phyloP scores from a whole-genome alignment of 2,797 vertebrate species.

The Furcifer pardalis region DNA sequence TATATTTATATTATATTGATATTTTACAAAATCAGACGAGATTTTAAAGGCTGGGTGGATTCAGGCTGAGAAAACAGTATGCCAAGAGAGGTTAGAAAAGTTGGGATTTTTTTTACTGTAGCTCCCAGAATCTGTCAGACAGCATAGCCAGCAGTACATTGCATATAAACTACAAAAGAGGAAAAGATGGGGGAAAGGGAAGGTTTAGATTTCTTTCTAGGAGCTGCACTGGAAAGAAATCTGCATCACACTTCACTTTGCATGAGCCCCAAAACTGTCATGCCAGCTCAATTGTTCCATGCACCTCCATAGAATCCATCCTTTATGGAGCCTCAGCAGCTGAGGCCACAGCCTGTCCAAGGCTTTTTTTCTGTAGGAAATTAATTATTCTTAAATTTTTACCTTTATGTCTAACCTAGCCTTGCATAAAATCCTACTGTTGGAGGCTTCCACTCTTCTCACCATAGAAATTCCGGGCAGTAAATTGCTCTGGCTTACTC shows the following conservation, averaged over 20 bases:
- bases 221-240: not conserved
- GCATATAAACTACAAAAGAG: too few relatives aligned
- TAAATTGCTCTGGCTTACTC: constrained; percentile 2
- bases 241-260: not conserved
- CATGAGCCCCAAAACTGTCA: not conserved
- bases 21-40: too few relatives aligned
- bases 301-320: not conserved
- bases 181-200: not conserved
- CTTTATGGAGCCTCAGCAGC: not conserved
- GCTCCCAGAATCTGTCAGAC: too few relatives aligned
- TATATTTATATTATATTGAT: too few relatives aligned
- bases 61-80: too few relatives aligned
- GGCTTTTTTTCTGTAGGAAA: constrained; percentile 3
- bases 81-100: too few relatives aligned
- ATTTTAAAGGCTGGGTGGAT: too few relatives aligned
- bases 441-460: rapidly evolving
- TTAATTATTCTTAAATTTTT: not conserved
- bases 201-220: not conserved
- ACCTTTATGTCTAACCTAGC: not conserved
- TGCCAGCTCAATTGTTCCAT: not conserved
- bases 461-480: constrained; percentile 3
- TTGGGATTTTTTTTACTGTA: too few relatives aligned
- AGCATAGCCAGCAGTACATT: too few relatives aligned
- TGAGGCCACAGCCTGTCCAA: not conserved
- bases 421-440: constrained; percentile 24